These are phyloP conservation scores for Microtus pennsylvanicus DNA, from an alignment of 2,113 vertebrate species.

Conservation along the genomic window DNA sequence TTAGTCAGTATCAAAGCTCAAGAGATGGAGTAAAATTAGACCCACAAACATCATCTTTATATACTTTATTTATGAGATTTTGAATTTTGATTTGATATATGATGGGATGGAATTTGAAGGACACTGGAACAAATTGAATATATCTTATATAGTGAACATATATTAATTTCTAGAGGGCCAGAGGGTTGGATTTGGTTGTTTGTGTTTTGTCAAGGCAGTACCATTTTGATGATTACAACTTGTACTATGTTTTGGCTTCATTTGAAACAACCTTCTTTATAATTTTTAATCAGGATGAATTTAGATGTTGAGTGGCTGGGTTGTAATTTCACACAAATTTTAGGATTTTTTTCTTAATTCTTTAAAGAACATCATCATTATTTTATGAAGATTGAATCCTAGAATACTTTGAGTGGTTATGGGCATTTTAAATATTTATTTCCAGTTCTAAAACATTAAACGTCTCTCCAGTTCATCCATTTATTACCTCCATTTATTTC, in stretches of 20 bases:
- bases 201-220: background rate
- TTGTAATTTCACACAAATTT: background rate
- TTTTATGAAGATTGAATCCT: background rate
- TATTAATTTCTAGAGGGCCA: background rate
- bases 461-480: background rate
- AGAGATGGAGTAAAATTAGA: background rate
- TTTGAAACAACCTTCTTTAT: background rate
- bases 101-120: background rate
- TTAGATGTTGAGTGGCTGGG: background rate
- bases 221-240: background rate
- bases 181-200: background rate
- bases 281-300: background rate
- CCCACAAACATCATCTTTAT: background rate
- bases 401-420: background rate
- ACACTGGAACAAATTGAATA: background rate
- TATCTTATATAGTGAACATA: background rate
- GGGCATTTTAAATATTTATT: no score
- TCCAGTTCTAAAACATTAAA: background rate
- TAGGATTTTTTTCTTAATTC: background rate
- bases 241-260: background rate
- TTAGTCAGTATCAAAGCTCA: background rate
- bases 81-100: background rate
- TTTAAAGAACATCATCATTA: background rate
- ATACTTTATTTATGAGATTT: background rate
- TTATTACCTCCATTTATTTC: background rate